Evolutionary conservation across 1,140 invertebrate species (phyloP), one percentile per base, ranked within the genome.

Genomic region (Orussus abietinus): DNA sequence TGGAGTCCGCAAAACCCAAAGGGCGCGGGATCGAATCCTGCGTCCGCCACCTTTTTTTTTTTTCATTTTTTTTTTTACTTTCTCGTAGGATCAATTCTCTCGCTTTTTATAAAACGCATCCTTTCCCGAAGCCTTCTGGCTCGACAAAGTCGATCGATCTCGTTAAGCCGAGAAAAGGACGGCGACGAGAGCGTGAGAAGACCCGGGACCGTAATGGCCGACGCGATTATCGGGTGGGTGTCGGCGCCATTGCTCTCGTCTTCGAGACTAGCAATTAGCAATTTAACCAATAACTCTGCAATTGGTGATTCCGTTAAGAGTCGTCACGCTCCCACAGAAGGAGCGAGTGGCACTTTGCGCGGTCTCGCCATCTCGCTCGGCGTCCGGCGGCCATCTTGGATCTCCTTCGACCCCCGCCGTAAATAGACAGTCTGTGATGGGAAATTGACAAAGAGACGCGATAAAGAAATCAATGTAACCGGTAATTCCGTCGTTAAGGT

Each of bases 251-350:
- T 55, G 45, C 49, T 26, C 33, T 28, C 42, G 35, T 21, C 25
- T 20, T 35, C 45, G 40, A 42, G 47, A 56, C 53, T 62, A 58
- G 60, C 62, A 66, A 66, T 66, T 66, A 67, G 54, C 62, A 67
- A 67, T 67, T 67, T 63, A 66, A 67, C 57, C 60, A 67, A 66
- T 66, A 64, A 66, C 51, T 55, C 52, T 59, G 59, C 61, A 63
- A 67, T 64, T 66, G 55, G 54, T 58, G 59, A 63, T 67, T 67
- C 57, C 57, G 55, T 67, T 63, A 59, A 65, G 55, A 46, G 9
- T 33, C 42, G 41, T 49, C 30, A 34, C 49, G 59, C 66, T 64
- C 59, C 58, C 56, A 66, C 55, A 51, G 49, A 53, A 43, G 43
- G n/a, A n/a, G 42, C 47, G 37, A 45, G 46, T 38, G n/a, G 30